Conservation (phyloP, 2,797 vertebrate genomes). For the Fistularia tabacaria region DNA sequence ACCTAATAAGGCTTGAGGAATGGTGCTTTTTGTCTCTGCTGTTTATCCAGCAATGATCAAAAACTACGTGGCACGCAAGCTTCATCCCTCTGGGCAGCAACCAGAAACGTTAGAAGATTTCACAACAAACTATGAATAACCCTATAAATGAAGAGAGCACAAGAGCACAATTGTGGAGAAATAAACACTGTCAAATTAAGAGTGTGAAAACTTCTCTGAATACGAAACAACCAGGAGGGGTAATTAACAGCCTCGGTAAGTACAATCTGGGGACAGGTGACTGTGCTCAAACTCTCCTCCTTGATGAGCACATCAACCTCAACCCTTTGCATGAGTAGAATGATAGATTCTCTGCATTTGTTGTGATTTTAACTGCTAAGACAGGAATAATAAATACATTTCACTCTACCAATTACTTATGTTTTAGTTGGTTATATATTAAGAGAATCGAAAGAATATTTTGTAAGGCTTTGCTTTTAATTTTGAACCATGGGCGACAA, state of each 20-base stretch:
- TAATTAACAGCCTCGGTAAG: constrained; percentile 33
- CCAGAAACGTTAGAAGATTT: constrained; percentile 11
- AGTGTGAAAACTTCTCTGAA: constrained; percentile 3
- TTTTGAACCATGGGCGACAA: no score
- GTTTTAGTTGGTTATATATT: no score
- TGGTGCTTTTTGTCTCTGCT: constrained; percentile 14
- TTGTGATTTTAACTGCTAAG: constrained; percentile 1
- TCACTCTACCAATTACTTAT: no score
- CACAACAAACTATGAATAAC: constrained; percentile 6
- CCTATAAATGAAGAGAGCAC: constrained; percentile 1
- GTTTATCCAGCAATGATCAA: constrained; percentile 22
- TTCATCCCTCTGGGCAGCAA: constrained; percentile 9
- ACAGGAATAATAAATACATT: no score
- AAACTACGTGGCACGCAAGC: constrained; percentile 5
- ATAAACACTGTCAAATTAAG: constrained; percentile 12
- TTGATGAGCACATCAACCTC: constrained; percentile 22
- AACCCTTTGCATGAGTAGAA: not conserved
- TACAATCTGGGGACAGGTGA: constrained; percentile 37
- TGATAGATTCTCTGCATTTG: no score
- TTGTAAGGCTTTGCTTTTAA: no score
- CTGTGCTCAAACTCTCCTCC: constrained; percentile 34
- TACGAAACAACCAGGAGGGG: constrained; percentile 4
- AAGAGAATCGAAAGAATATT: no score
- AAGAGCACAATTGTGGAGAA: constrained; percentile 2
- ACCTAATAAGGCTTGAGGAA: constrained; percentile 16